Conservation (phyloP, 2,797 vertebrate species). For the Poeciliopsis turneri region DNA sequence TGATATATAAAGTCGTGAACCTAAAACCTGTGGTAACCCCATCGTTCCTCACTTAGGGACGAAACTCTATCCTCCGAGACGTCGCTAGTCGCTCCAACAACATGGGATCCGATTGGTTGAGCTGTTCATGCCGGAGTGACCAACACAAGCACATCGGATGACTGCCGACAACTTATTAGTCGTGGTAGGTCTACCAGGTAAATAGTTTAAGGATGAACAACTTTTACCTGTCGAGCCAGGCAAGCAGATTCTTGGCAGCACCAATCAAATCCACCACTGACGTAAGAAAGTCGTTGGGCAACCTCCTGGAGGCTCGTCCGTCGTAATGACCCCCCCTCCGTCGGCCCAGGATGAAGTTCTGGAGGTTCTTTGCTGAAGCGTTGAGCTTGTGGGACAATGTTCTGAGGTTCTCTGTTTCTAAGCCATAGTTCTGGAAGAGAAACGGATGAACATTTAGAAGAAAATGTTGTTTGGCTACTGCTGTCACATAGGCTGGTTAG, state of each 20-base stretch:
- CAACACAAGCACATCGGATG: neutral
- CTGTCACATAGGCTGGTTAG: neutral
- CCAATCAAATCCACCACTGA: slow-evolving; percentile 93
- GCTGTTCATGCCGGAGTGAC: neutral
- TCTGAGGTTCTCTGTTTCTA: slow-evolving; percentile 91
- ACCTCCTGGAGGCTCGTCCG: slow-evolving; percentile 86
- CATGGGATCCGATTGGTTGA: neutral
- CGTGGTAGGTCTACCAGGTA: neutral
- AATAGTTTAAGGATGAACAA: neutral
- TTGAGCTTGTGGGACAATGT: slow-evolving; percentile 92
- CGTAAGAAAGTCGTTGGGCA: slow-evolving; percentile 90
- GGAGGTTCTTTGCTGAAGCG: slow-evolving; percentile 91
- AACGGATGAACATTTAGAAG: slow-evolving; percentile 1
- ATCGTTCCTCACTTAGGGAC: neutral
- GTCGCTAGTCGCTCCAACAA: neutral
- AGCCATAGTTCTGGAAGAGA: slow-evolving; percentile 86
- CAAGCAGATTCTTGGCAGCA: slow-evolving; percentile 90
- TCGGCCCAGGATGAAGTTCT: slow-evolving; percentile 92
- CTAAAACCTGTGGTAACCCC: neutral
- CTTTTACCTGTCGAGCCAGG: slow-evolving; percentile 91
- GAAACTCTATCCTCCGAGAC: neutral
- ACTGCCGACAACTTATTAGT: neutral
- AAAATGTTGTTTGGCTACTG: neutral
- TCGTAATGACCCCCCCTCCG: slow-evolving; percentile 90
- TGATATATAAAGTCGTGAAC: neutral